These are phyloP conservation scores for Nematolebias whitei DNA, from an alignment of 2,113 vertebrate genomes.

Conservation along the genomic window DNA sequence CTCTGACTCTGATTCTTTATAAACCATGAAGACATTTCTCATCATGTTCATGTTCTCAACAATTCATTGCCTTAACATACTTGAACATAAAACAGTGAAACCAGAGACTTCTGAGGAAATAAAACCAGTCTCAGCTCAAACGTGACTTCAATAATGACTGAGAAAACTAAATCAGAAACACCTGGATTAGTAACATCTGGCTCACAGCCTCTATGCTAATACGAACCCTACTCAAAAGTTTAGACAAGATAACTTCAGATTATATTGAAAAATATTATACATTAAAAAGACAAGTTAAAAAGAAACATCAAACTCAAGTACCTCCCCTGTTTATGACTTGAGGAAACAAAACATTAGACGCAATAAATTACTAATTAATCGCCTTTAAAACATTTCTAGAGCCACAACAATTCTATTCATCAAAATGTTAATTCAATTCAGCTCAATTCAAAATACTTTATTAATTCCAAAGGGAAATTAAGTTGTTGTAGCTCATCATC, in stretches of 20 bases:
- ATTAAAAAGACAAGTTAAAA: no score
- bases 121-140: neutral
- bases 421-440: no score
- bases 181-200: conserved; percentile 6
- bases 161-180: neutral
- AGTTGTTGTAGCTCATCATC: no score
- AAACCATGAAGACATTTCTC: neutral
- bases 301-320: no score
- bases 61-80: neutral
- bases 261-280: neutral
- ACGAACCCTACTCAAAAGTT: neutral
- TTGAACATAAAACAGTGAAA: neutral
- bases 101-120: neutral
- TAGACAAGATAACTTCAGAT: neutral
- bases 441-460: no score
- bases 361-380: no score
- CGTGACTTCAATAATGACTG: neutral
- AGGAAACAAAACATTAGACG: no score
- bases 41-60: neutral
- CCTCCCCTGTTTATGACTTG: no score
- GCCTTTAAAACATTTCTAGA: no score
- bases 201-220: neutral
- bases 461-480: no score
- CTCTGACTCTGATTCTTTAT: neutral
- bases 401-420: no score